phyloP scores from a whole-genome alignment of 2,888 invertebrate species.

The Chromoteleia sp. region DNA sequence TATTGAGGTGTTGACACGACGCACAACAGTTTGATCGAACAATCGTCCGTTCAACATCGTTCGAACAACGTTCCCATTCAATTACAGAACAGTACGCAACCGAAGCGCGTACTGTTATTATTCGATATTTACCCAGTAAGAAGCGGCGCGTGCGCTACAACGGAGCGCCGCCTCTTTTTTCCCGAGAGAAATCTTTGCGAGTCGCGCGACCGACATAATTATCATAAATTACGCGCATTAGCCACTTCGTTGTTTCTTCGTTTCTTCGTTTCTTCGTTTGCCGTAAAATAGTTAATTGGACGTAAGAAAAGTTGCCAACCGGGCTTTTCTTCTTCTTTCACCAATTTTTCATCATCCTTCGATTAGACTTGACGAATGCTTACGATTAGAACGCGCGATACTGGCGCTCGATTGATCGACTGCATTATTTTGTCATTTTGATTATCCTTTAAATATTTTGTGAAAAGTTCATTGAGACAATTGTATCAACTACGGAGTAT shows the following conservation, averaged over 20 bases:
- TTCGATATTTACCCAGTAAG: constrained; percentile 50
- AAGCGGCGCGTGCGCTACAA: constrained; percentile 6
- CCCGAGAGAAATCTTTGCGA: constrained; percentile 58
- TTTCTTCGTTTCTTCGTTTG: constrained; percentile 16
- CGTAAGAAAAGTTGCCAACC: constrained; percentile 30
- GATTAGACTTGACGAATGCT: too few relatives aligned
- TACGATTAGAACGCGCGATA: constrained; percentile 3
- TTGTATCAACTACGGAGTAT: neutral
- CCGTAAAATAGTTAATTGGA: constrained; percentile 46
- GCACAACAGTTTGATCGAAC: constrained; percentile 17
- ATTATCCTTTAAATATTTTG: neutral
- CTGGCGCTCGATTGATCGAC: too few relatives aligned
- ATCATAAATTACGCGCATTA: constrained; percentile 50
- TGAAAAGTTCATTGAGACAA: neutral
- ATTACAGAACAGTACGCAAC: constrained; percentile 49
- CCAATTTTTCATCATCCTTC: constrained; percentile 21
- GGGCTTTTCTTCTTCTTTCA: constrained; percentile 24
- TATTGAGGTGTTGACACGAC: constrained; percentile 13
- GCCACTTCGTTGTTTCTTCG: constrained; percentile 31
- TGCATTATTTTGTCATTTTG: neutral
- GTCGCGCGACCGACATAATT: constrained; percentile 60
- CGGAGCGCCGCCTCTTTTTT: constrained; percentile 27
- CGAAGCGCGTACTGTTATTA: constrained; percentile 60
- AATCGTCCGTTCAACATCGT: constrained; percentile 3
- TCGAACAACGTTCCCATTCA: constrained; percentile 59